Conservation (phyloP, 2,888 invertebrate genomes). For the Acanthoscelides obtectus region DNA sequence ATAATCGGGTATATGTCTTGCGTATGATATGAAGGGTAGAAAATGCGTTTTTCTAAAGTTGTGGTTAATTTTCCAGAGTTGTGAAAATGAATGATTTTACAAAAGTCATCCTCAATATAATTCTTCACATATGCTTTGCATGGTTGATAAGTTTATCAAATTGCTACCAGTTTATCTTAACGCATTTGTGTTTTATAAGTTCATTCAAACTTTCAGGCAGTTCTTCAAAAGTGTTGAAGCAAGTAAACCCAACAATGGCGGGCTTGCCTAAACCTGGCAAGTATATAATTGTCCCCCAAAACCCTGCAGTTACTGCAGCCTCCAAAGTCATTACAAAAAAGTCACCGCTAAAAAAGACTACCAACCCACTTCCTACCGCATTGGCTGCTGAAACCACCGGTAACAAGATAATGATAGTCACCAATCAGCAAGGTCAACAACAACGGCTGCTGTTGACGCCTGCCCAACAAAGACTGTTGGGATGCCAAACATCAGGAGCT, state of each 20-base stretch:
- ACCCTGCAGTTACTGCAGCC: slow-evolving; percentile 8
- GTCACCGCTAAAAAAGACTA: slow-evolving; percentile 43
- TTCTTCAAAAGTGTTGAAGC: not conserved
- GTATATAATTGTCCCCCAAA: slow-evolving; percentile 24
- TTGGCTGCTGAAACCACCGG: slow-evolving; percentile 34
- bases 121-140: too few species aligned
- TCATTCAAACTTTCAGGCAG: not conserved
- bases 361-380: slow-evolving; percentile 47
- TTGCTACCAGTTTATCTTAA: too few species aligned
- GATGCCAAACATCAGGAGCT: slow-evolving; percentile 46
- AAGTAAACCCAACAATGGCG: slow-evolving; percentile 14
- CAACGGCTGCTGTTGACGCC: slow-evolving; percentile 58
- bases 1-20: too few species aligned
- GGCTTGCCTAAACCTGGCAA: slow-evolving; percentile 28
- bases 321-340: slow-evolving; percentile 29
- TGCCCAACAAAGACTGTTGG: slow-evolving; percentile 56
- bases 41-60: too few species aligned
- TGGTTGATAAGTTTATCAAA: too few species aligned
- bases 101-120: too few species aligned
- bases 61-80: too few species aligned
- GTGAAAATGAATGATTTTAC: too few species aligned
- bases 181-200: too few species aligned
- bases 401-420: slow-evolving; percentile 60
- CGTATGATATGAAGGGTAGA: too few species aligned
- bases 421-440: slow-evolving; percentile 58